Conservation (phyloP, 2,797 vertebrate species). For the Sparus aurata region DNA sequence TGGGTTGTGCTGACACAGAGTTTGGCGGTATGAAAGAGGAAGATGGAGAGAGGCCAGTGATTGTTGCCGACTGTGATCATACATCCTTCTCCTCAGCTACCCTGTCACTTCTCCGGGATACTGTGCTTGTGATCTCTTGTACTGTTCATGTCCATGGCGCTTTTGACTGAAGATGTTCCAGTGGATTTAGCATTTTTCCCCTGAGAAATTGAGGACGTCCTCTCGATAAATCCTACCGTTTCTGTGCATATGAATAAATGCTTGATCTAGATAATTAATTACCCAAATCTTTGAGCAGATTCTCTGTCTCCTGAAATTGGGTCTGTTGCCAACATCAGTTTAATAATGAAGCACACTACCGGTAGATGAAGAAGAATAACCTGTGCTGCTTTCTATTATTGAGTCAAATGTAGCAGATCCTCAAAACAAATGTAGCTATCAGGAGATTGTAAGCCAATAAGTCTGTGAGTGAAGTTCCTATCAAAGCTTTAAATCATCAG, state of each 20-base stretch:
- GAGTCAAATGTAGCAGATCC: slow-evolving; percentile 47
- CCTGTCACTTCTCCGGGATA: slow-evolving; percentile 63
- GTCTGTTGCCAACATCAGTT: slow-evolving; percentile 45
- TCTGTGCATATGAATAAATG: slow-evolving; percentile 8
- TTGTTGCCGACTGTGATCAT: slow-evolving; percentile 75
- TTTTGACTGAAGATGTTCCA: slow-evolving; percentile 43
- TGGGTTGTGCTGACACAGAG: slow-evolving; percentile 84
- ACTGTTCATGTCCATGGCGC: slow-evolving; percentile 38
- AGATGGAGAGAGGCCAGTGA: slow-evolving; percentile 78
- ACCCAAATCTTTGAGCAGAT: slow-evolving; percentile 34
- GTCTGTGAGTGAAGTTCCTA: slow-evolving; percentile 61
- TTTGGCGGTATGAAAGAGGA: slow-evolving; percentile 71
- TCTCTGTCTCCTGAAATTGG: slow-evolving; percentile 25
- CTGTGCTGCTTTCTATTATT: slow-evolving; percentile 13
- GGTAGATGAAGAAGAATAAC: slow-evolving; percentile 29
- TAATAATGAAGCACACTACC: slow-evolving; percentile 40
- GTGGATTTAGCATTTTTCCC: not conserved
- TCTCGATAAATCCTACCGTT: slow-evolving; percentile 6
- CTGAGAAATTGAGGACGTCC: slow-evolving; percentile 17
- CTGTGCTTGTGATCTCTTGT: slow-evolving; percentile 55
- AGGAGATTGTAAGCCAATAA: slow-evolving; percentile 65
- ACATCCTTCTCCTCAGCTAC: slow-evolving; percentile 68
- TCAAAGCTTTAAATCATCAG: slow-evolving; percentile 73
- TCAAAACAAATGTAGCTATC: slow-evolving; percentile 63
- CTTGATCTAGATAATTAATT: slow-evolving; percentile 24